Conservation (phyloP, 2,113 vertebrate genomes). For the Dicrurus megarhynchus region DNA sequence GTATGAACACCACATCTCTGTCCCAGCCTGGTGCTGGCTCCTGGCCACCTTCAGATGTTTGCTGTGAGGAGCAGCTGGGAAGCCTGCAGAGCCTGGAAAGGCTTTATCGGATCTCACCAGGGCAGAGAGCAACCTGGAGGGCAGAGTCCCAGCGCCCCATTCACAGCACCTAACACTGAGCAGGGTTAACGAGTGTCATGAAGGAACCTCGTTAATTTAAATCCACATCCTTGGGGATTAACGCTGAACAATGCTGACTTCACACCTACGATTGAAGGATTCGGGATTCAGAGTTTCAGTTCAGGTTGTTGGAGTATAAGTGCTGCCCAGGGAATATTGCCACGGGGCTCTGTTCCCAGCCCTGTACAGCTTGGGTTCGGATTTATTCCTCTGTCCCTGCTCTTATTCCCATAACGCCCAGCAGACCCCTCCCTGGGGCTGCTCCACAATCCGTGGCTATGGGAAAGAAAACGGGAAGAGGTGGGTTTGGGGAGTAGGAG, state of each 20-base stretch:
- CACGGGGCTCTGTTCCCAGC: not conserved
- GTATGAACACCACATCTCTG: not conserved
- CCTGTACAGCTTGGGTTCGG: not conserved
- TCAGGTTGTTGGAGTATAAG: not conserved
- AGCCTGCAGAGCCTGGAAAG: not conserved
- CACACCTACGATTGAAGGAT: not conserved
- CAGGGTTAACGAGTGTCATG: not conserved
- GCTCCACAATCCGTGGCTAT: not conserved
- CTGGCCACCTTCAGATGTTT: not conserved
- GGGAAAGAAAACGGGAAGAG: constrained; percentile 1
- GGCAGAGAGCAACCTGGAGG: not conserved
- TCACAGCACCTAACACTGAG: fast-evolving
- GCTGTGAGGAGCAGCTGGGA: not conserved
- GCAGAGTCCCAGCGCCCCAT: not conserved
- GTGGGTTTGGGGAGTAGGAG: not conserved
- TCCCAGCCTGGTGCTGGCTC: not conserved
- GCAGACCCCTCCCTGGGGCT: not conserved
- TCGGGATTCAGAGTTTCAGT: not conserved
- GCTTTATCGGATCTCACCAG: not conserved
- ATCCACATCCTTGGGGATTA: not conserved
- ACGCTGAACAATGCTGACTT: not conserved
- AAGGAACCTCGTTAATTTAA: not conserved
- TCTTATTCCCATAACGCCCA: not conserved
- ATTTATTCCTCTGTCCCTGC: not conserved
- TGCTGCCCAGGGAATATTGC: not conserved